A percentile compares a stretch with the other conserved stretches of the same genome.
Conservation (phyloP, 2,113 vertebrate species). For the Neopipo cinnamomea region DNA sequence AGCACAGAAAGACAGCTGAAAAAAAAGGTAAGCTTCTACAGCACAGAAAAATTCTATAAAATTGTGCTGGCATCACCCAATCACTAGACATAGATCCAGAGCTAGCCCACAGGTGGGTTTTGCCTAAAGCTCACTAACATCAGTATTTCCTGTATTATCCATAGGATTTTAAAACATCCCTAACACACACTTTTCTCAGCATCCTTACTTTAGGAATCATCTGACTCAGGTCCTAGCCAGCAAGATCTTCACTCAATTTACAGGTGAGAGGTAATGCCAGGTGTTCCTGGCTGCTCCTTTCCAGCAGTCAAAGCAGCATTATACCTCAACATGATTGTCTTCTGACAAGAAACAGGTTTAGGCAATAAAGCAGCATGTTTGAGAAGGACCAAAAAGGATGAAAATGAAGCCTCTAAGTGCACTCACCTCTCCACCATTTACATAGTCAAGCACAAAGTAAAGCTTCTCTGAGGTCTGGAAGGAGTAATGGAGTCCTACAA, state of each 20-base stretch:
- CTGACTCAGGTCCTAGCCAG: neutral
- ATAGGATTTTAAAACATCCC: neutral
- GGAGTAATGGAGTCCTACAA: slow-evolving; percentile 94
- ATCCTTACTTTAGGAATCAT: neutral
- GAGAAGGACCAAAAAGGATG: neutral
- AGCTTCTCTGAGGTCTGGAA: slow-evolving; percentile 98
- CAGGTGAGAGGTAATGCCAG: neutral
- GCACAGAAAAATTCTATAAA: neutral
- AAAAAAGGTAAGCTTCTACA: neutral
- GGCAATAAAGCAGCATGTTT: neutral
- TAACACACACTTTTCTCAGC: neutral
- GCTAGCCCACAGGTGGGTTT: neutral
- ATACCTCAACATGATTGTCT: neutral
- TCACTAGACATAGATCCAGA: neutral
- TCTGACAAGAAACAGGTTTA: neutral
- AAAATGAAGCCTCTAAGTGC: neutral
- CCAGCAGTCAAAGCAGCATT: neutral
- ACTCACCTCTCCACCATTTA: slow-evolving; percentile 95
- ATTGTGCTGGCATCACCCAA: neutral
- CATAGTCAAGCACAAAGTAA: slow-evolving; percentile 97
- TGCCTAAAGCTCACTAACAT: neutral
- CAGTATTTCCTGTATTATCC: neutral
- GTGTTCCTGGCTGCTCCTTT: neutral
- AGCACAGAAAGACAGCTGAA: neutral
- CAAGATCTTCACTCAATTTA: neutral